These are phyloP conservation scores for Oreortyx pictus DNA, from an alignment of 2,797 vertebrate species.

Conservation along the genomic window DNA sequence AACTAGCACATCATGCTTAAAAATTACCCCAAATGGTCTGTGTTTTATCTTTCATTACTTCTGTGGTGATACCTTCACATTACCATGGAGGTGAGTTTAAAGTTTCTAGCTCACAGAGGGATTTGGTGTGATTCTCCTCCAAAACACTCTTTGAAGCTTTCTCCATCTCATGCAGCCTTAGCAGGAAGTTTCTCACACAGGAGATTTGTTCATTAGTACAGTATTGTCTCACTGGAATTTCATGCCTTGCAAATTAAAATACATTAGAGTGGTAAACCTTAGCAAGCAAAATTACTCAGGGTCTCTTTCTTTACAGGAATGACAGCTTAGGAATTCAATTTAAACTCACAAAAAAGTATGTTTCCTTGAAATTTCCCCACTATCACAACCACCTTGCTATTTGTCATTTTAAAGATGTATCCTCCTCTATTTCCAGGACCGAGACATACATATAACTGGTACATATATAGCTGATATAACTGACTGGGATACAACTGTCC, in stretches of 20 bases:
- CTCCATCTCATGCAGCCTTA: background rate
- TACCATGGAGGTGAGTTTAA: background rate
- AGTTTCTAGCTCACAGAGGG: background rate
- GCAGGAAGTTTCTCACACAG: background rate
- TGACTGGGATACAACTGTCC: background rate
- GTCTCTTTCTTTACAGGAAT: background rate
- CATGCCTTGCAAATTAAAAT: background rate
- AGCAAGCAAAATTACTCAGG: background rate
- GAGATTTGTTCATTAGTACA: background rate
- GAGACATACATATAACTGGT: background rate
- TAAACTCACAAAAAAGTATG: background rate
- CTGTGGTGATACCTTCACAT: background rate
- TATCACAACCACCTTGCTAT: background rate
- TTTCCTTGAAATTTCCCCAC: background rate
- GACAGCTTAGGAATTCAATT: background rate
- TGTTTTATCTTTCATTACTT: constrained; percentile 15
- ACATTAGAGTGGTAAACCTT: background rate
- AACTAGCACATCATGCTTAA: background rate
- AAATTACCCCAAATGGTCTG: background rate
- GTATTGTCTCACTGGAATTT: background rate
- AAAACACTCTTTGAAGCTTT: background rate
- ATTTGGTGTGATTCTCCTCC: accelerated
- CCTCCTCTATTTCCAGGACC: background rate
- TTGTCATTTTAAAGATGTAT: background rate
- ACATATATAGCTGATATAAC: no score